Percentiles rank a stretch among this genome's conserved stretches.
phyloP scores from a whole-genome alignment of 1,140 invertebrate species.

The Lethrus apterus region DNA sequence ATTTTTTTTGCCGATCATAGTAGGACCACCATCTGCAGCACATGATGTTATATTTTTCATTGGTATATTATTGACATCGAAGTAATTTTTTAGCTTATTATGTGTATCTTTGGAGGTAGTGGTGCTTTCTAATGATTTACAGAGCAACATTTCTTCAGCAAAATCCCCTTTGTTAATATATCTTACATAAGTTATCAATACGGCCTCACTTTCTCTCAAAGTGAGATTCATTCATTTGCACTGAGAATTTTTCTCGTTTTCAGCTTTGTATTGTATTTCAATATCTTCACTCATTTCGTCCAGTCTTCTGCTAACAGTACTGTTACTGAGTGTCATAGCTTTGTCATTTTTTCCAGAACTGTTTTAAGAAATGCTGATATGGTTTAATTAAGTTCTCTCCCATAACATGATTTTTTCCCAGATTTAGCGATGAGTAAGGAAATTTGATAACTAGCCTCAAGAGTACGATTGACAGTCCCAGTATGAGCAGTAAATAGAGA shows the following conservation, averaged over 20 bases:
- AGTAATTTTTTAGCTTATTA: constrained; percentile 19
- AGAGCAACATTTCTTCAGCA: constrained; percentile 28
- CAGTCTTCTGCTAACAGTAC: too few relatives aligned
- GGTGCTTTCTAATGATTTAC: constrained; percentile 28
- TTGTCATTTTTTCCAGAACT: not conserved
- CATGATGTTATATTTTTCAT: constrained; percentile 19
- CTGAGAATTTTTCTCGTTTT: not conserved
- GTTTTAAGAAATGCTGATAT: constrained; percentile 1
- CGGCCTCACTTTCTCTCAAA: not conserved
- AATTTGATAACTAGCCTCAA: constrained; percentile 23
- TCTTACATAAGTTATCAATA: constrained; percentile 1
- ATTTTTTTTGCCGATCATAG: constrained; percentile 19
- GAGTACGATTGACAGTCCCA: constrained; percentile 20
- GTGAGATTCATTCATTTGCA: not conserved
- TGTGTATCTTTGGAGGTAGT: constrained; percentile 28
- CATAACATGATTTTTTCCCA: constrained; percentile 16
- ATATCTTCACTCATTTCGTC: too few relatives aligned
- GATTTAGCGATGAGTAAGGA: constrained; percentile 13
- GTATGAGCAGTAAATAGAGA: constrained; percentile 25
- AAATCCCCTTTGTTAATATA: constrained; percentile 12
- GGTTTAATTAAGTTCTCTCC: constrained; percentile 19
- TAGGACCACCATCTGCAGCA: constrained; percentile 19
- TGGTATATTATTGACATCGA: constrained; percentile 18
- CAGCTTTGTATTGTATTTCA: not conserved
- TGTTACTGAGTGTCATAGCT: not conserved